These are phyloP conservation scores for Unio delphinus DNA, from an alignment of 2,888 invertebrate species.

Conservation along the genomic window DNA sequence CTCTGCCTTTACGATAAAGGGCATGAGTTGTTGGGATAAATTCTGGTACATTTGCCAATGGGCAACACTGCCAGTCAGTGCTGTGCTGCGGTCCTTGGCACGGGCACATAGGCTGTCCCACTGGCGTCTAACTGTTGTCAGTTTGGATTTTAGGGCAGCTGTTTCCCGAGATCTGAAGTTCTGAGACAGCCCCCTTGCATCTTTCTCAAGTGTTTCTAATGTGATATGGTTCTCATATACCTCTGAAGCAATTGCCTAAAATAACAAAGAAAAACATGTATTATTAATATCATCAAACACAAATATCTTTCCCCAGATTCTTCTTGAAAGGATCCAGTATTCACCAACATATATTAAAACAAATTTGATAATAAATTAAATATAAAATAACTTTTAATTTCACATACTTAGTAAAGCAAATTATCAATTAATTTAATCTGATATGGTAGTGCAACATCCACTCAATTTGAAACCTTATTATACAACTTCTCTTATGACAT, in stretches of 20 bases:
- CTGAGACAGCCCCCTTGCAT: conserved; percentile 82
- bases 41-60: conserved; percentile 91
- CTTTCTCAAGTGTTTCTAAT: conserved; percentile 82
- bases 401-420: too few species aligned
- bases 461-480: too few species aligned
- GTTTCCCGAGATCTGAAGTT: conserved; percentile 76
- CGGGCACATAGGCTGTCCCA: conserved; percentile 84
- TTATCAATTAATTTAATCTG: not conserved
- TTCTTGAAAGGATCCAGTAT: not conserved
- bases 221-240: conserved; percentile 83
- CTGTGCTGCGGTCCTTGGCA: conserved; percentile 82
- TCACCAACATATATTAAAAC: not conserved
- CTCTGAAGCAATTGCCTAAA: conserved; percentile 80
- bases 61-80: conserved; percentile 83
- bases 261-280: conserved; percentile 1
- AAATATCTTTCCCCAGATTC: too few species aligned
- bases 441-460: too few species aligned
- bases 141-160: conserved; percentile 82
- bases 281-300: too few species aligned
- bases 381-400: too few species aligned
- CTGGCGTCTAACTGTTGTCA: conserved; percentile 82
- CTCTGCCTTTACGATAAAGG: conserved; percentile 91
- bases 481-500: too few species aligned
- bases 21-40: conserved; percentile 82
- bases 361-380: too few species aligned